phyloP scores from a whole-genome alignment of 1,140 invertebrate species.

The Lepidurus arcticus region DNA sequence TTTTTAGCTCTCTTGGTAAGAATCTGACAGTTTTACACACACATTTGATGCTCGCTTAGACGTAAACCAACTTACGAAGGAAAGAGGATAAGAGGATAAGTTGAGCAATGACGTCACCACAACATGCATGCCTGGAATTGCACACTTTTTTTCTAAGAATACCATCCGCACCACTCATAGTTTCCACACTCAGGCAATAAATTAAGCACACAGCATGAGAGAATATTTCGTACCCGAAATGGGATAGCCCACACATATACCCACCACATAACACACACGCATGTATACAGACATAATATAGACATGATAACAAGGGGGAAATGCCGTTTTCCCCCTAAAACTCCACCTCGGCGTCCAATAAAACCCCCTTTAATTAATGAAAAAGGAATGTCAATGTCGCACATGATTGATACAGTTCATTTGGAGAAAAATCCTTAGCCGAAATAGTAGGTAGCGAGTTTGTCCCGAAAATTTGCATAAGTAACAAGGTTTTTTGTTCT shows the following conservation, averaged over 20 bases:
- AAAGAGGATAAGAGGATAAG: not conserved
- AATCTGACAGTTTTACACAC: not conserved
- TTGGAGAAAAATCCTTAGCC: not conserved
- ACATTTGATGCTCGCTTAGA: not conserved
- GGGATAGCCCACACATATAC: not conserved
- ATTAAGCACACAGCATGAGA: not conserved
- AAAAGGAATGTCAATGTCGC: not conserved
- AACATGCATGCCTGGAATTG: not conserved
- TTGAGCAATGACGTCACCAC: slow-evolving; percentile 21
- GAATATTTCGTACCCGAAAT: not conserved
- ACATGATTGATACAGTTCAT: not conserved
- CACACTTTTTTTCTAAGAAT: not conserved
- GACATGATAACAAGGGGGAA: not conserved
- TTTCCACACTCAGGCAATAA: not conserved
- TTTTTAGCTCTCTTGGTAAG: not conserved
- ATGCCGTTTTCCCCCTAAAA: too few relatives aligned
- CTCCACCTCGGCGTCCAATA: not conserved
- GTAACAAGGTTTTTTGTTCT: not conserved
- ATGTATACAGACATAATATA: slow-evolving; percentile 1
- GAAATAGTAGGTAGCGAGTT: not conserved
- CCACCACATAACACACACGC: not conserved
- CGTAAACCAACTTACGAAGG: not conserved
- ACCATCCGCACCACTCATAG: not conserved
- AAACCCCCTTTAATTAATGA: not conserved
- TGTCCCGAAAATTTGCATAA: not conserved